phyloP scores from a whole-genome alignment of 2,888 invertebrate species.

The Seira sanloemensis region DNA sequence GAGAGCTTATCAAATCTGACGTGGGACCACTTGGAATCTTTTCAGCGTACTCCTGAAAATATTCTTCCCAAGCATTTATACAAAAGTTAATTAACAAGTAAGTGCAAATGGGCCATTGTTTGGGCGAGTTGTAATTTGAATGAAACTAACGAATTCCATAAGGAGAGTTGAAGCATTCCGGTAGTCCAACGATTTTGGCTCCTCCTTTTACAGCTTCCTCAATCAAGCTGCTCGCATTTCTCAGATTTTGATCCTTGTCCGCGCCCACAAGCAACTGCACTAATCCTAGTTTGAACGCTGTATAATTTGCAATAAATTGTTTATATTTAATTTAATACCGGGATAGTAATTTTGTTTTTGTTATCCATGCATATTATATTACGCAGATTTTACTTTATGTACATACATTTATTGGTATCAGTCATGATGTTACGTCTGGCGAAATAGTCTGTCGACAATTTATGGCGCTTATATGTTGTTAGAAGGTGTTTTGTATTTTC shows the following conservation, averaged over 20 bases:
- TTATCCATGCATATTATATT: too few relatives aligned
- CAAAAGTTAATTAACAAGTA: neutral
- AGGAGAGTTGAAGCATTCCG: constrained; percentile 96
- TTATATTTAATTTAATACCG: too few relatives aligned
- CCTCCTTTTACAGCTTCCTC: constrained; percentile 82
- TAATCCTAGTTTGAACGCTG: constrained; percentile 85
- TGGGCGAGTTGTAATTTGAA: too few relatives aligned
- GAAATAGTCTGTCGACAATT: too few relatives aligned
- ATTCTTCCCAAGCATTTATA: constrained; percentile 74
- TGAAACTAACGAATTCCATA: constrained; percentile 85
- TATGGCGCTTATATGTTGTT: too few relatives aligned
- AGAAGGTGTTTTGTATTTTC: too few relatives aligned
- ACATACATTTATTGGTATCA: too few relatives aligned
- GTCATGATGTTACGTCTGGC: too few relatives aligned
- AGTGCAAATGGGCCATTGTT: too few relatives aligned
- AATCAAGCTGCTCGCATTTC: constrained; percentile 84
- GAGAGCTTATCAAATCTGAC: constrained; percentile 82
- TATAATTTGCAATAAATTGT: too few relatives aligned
- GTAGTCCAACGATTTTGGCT: constrained; percentile 82
- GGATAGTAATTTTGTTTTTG: too few relatives aligned
- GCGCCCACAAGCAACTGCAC: constrained; percentile 88
- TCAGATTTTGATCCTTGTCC: constrained; percentile 86
- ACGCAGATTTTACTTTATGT: too few relatives aligned
- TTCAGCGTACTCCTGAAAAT: constrained; percentile 92
- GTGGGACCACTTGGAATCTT: constrained; percentile 87